Conservation (phyloP, 1,140 invertebrate genomes). For the Hormaphis cornu region DNA sequence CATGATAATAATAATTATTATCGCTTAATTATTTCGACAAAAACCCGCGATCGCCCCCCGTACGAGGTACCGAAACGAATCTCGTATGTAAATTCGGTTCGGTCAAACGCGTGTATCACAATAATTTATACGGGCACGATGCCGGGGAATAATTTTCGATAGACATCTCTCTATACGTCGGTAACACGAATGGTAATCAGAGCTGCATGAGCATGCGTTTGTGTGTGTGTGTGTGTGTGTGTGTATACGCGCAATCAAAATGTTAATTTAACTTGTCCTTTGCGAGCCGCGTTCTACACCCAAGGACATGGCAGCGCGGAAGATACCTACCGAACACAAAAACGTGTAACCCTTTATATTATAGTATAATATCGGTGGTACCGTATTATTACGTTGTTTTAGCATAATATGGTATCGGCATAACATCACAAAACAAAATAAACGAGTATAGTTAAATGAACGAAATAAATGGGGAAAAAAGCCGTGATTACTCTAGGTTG, state of each 20-base stretch:
- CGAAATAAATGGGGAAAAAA: too few relatives aligned
- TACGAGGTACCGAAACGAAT: background rate
- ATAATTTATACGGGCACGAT: background rate
- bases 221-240: background rate
- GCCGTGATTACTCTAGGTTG: too few relatives aligned
- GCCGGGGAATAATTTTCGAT: background rate
- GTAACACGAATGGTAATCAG: background rate
- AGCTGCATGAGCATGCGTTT: background rate
- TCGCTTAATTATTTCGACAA: background rate
- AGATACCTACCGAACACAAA: background rate
- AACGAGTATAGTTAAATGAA: too few relatives aligned
- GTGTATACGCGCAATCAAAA: background rate
- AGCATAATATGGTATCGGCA: too few relatives aligned
- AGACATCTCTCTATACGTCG: background rate
- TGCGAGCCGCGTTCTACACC: too few relatives aligned
- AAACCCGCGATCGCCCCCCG: background rate
- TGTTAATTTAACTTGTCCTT: conserved; percentile 18
- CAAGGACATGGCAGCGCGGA: too few relatives aligned
- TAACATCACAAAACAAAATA: too few relatives aligned
- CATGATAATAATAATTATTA: too few relatives aligned
- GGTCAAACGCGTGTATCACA: background rate
- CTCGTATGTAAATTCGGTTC: conserved; percentile 11
- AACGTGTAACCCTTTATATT: too few relatives aligned
- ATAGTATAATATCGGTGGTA: too few relatives aligned
- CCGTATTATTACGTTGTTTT: too few relatives aligned